A percentile compares a stretch with the other conserved stretches of the same genome.
These are phyloP conservation scores for Acanthopagrus latus DNA, from an alignment of 2,797 vertebrate species.

Conservation along the genomic window DNA sequence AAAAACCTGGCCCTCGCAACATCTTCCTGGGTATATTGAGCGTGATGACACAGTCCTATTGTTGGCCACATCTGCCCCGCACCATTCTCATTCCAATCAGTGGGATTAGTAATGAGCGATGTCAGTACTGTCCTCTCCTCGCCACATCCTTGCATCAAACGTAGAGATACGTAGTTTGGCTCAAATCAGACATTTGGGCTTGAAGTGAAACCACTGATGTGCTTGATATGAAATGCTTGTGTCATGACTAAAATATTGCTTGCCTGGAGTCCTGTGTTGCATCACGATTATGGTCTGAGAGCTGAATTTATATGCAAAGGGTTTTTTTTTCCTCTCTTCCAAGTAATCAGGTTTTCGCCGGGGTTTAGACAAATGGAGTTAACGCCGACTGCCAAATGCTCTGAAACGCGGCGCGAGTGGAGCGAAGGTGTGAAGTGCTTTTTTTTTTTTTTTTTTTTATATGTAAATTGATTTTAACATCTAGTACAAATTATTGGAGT, in stretches of 20 bases:
- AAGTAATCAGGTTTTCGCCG: neutral
- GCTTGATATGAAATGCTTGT: conserved; percentile 14
- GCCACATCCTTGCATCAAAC: neutral
- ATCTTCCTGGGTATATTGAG: conserved; percentile 35
- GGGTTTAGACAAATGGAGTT: conserved; percentile 14
- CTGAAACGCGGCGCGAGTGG: neutral
- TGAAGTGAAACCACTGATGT: neutral
- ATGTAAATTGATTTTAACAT: conserved; percentile 23
- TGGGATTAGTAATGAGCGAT: conserved; percentile 41
- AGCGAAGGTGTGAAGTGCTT: neutral
- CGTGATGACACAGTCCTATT: conserved; percentile 61
- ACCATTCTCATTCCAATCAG: conserved; percentile 76
- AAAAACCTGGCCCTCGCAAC: conserved; percentile 14
- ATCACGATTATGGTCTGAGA: conserved; percentile 41
- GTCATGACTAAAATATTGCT: conserved; percentile 28
- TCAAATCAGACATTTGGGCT: too few relatives aligned
- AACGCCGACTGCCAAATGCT: neutral
- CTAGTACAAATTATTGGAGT: neutral
- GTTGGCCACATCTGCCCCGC: conserved; percentile 72
- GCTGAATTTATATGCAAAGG: conserved; percentile 8
- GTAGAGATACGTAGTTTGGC: neutral
- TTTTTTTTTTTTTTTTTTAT: neutral
- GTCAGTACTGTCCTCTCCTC: conserved; percentile 14
- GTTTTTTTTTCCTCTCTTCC: conserved; percentile 15
- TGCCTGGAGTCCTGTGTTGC: conserved; percentile 38